These are phyloP conservation scores for Bhutanitis thaidina DNA, from an alignment of 2,888 invertebrate species.

Conservation along the genomic window DNA sequence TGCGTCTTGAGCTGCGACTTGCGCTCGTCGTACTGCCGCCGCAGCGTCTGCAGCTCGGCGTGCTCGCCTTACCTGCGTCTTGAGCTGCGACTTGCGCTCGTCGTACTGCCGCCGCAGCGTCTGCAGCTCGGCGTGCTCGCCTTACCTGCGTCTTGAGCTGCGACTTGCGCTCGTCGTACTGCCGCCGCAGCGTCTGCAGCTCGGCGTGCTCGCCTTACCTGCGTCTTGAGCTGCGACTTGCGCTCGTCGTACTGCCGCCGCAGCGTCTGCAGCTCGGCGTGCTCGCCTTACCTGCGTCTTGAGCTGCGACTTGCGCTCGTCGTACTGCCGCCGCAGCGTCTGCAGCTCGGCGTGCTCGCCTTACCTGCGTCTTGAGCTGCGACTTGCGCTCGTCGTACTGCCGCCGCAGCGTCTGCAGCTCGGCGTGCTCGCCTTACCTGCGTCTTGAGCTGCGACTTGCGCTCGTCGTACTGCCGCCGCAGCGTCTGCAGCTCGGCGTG, in stretches of 20 bases:
- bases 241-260: constrained; percentile 94
- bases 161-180: constrained; percentile 91
- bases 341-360: background rate
- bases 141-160: constrained; percentile 53
- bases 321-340: constrained; percentile 88
- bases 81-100: too few species aligned
- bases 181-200: constrained; percentile 84
- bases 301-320: constrained; percentile 89
- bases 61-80: too few species aligned
- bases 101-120: too few species aligned
- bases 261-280: constrained; percentile 96
- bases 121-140: too few species aligned
- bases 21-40: too few species aligned
- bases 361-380: constrained; percentile 61
- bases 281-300: constrained; percentile 89
- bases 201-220: constrained; percentile 53
- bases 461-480: constrained; percentile 92
- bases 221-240: constrained; percentile 93
- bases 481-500: constrained; percentile 68
- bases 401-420: constrained; percentile 83
- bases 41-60: too few species aligned
- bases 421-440: constrained; percentile 60
- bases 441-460: constrained; percentile 70
- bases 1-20: too few species aligned
- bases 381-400: constrained; percentile 92